Evolutionary conservation across 2,888 invertebrate species (phyloP).

Genomic region (Erebia ligea): DNA sequence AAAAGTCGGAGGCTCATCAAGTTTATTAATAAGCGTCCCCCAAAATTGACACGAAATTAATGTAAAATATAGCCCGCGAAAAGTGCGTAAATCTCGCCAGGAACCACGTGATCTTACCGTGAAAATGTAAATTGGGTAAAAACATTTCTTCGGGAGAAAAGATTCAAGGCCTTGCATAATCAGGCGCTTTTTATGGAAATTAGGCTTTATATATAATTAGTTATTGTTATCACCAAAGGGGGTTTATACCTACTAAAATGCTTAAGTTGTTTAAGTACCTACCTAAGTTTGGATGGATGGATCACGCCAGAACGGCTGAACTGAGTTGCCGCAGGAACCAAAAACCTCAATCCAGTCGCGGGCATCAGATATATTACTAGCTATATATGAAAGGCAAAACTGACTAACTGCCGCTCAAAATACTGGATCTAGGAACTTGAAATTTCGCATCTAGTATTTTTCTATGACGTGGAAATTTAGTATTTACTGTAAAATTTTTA

Average conservation of each 20-base stretch:
- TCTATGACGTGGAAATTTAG: too few species aligned
- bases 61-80: constrained; percentile 29
- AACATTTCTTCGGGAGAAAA: constrained; percentile 37
- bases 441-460: too few species aligned
- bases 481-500: too few species aligned
- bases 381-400: too few species aligned
- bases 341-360: too few species aligned
- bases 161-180: constrained; percentile 35
- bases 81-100: constrained; percentile 34
- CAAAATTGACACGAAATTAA: constrained; percentile 26
- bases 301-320: too few species aligned
- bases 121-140: constrained; percentile 40
- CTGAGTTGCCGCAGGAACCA: too few species aligned
- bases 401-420: too few species aligned
- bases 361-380: too few species aligned
- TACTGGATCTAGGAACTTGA: too few species aligned
- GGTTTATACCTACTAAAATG: constrained; percentile 10
- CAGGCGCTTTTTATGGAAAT: constrained; percentile 31
- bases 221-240: constrained; percentile 16
- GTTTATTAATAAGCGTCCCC: constrained; percentile 13
- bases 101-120: constrained; percentile 32
- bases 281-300: too few species aligned
- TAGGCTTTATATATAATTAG: constrained; percentile 24
- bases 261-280: neutral
- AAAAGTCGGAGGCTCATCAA: neutral